A percentile compares a stretch with the other conserved stretches of the same genome.
Evolutionary conservation across 2,888 invertebrate species (phyloP).

Genomic region (Apocheima hispidaria): DNA sequence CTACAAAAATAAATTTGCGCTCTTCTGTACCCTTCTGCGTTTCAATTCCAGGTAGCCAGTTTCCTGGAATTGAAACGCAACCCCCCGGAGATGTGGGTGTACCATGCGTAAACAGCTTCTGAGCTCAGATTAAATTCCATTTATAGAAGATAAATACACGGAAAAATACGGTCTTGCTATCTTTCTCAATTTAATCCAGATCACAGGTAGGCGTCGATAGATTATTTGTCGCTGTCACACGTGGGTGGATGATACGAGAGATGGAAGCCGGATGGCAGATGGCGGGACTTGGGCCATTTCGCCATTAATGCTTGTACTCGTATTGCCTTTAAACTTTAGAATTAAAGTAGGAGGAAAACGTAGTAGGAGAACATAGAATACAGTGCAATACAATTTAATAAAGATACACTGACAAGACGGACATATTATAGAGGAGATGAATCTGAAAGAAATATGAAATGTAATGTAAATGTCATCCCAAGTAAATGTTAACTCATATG

Average conservation of each 20-base stretch:
- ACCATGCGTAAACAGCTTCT: conserved; percentile 56
- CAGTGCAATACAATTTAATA: no score
- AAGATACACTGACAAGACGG: no score
- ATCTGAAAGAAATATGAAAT: no score
- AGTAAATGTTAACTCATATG: no score
- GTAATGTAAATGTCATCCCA: no score
- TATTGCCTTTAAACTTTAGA: no score
- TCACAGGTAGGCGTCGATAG: conserved; percentile 17
- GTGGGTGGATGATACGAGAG: conserved; percentile 12
- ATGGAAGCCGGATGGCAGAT: not conserved
- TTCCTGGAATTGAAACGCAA: conserved; percentile 48
- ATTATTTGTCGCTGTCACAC: conserved; percentile 14
- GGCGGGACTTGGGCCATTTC: conserved; percentile 9
- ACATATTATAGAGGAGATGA: no score
- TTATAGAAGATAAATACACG: conserved; percentile 54
- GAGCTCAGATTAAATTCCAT: conserved; percentile 49
- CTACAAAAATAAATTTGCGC: conserved; percentile 47
- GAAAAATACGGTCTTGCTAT: conserved; percentile 33
- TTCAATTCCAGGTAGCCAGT: no score
- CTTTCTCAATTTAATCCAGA: conserved; percentile 17
- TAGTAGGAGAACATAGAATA: no score
- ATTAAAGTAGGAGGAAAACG: no score
- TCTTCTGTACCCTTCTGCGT: conserved; percentile 38
- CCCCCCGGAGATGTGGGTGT: conserved; percentile 63
- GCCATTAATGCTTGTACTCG: not conserved